Conservation (phyloP, 2,113 vertebrate species). For the Struthio camelus region DNA sequence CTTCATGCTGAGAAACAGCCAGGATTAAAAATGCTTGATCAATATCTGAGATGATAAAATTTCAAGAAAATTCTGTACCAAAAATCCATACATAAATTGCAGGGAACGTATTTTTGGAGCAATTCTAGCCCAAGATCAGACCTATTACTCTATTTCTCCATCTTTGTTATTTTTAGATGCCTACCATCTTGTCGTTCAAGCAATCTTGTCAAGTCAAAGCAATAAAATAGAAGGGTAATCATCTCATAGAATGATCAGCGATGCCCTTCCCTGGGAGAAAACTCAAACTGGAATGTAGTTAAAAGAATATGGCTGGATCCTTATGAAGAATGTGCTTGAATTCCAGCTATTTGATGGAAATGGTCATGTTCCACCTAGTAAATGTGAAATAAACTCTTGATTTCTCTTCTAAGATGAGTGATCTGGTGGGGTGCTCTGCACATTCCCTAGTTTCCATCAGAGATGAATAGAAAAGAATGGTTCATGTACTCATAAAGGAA, state of each 20-base stretch:
- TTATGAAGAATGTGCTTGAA: background rate
- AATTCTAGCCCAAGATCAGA: background rate
- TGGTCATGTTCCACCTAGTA: background rate
- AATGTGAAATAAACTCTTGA: background rate
- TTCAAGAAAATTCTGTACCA: background rate
- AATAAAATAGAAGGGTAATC: background rate
- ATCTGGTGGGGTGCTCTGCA: background rate
- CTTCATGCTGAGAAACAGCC: background rate
- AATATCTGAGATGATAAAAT: background rate
- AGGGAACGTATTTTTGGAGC: background rate
- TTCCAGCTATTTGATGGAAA: background rate
- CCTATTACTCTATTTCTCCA: background rate
- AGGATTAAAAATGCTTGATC: background rate
- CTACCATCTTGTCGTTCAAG: background rate
- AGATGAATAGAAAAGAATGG: background rate
- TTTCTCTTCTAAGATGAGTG: background rate
- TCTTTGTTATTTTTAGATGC: background rate
- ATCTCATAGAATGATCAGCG: background rate
- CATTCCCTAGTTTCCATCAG: background rate
- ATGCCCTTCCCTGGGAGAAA: background rate
- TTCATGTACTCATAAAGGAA: background rate
- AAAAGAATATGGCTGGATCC: background rate
- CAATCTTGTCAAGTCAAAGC: background rate
- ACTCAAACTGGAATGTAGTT: background rate
- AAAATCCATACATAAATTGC: background rate